Conservation (phyloP, 2,888 invertebrate species). For the Heliconius charithonia region DNA sequence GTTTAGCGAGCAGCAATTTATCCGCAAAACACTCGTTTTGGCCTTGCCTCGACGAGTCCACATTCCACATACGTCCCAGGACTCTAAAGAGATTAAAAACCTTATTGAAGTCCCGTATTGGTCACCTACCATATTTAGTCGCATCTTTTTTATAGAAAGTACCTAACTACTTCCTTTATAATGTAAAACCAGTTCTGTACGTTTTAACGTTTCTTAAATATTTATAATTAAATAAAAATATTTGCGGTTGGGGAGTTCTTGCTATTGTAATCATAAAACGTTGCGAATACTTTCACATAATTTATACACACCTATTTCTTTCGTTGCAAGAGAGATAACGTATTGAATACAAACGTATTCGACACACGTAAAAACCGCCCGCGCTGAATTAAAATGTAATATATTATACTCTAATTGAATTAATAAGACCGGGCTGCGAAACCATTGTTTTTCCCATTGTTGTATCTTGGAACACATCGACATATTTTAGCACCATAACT, state of each 20-base stretch:
- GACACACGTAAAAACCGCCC: slow-evolving; percentile 54
- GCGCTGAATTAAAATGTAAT: slow-evolving; percentile 66
- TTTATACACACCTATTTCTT: slow-evolving; percentile 34
- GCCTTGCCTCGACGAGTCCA: slow-evolving; percentile 68
- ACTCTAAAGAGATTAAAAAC: slow-evolving; percentile 70
- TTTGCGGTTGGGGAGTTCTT: slow-evolving; percentile 7
- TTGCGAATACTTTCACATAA: slow-evolving; percentile 40
- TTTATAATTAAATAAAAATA: not conserved
- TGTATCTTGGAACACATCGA: slow-evolving; percentile 54
- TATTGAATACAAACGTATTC: slow-evolving; percentile 47
- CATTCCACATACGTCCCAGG: slow-evolving; percentile 74
- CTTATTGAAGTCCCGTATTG: slow-evolving; percentile 50
- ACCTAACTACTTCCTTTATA: slow-evolving; percentile 47
- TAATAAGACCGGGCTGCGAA: slow-evolving; percentile 56
- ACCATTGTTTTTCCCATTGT: slow-evolving; percentile 56
- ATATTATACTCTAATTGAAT: slow-evolving; percentile 64
- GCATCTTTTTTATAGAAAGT: slow-evolving; percentile 45
- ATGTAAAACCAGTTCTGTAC: slow-evolving; percentile 24
- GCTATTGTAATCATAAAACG: slow-evolving; percentile 28
- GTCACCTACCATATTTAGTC: slow-evolving; percentile 46
- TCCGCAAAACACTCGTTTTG: slow-evolving; percentile 73
- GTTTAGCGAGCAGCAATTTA: slow-evolving; percentile 76
- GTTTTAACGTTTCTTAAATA: not conserved
- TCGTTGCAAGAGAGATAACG: slow-evolving; percentile 43
- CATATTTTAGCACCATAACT: slow-evolving; percentile 52